Percentiles rank a stretch among this genome's conserved stretches.
phyloP scores from a whole-genome alignment of 2,888 invertebrate species.

The Microplitis deprimator region DNA sequence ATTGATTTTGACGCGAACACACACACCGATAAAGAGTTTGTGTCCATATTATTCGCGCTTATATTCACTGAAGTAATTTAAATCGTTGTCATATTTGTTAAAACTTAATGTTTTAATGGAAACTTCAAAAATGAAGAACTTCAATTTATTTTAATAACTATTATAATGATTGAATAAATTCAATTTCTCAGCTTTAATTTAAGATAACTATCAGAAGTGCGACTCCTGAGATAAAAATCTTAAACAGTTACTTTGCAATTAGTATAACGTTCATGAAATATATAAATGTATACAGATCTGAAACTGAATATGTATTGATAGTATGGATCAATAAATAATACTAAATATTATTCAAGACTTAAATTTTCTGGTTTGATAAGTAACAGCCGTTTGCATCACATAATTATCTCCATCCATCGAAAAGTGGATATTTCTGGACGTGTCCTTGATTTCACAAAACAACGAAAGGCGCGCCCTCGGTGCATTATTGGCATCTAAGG shows the following conservation, averaged over 20 bases:
- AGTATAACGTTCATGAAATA: too few relatives aligned
- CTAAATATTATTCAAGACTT: background rate
- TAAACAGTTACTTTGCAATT: too few relatives aligned
- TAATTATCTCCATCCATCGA: constrained; percentile 49
- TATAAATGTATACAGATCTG: too few relatives aligned
- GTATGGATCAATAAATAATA: too few relatives aligned
- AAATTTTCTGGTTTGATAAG: constrained; percentile 23
- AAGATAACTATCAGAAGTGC: too few relatives aligned
- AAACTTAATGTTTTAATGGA: background rate
- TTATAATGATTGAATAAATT: background rate
- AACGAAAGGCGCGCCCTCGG: constrained; percentile 48
- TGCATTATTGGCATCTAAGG: constrained; percentile 31
- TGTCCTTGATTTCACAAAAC: constrained; percentile 51
- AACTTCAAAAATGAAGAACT: background rate
- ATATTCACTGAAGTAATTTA: constrained; percentile 43
- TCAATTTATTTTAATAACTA: background rate
- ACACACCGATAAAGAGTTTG: constrained; percentile 55
- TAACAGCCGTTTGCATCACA: constrained; percentile 49
- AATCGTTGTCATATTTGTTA: constrained; percentile 1
- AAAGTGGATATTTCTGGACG: constrained; percentile 52
- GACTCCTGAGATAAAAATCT: too few relatives aligned
- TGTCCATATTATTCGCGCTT: constrained; percentile 37
- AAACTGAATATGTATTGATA: too few relatives aligned
- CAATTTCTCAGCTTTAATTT: background rate
- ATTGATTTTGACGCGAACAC: constrained; percentile 71